Base-by-base conservation (phyloP, 1,140 invertebrate species). In the Megalonaias nervosa region DNA sequence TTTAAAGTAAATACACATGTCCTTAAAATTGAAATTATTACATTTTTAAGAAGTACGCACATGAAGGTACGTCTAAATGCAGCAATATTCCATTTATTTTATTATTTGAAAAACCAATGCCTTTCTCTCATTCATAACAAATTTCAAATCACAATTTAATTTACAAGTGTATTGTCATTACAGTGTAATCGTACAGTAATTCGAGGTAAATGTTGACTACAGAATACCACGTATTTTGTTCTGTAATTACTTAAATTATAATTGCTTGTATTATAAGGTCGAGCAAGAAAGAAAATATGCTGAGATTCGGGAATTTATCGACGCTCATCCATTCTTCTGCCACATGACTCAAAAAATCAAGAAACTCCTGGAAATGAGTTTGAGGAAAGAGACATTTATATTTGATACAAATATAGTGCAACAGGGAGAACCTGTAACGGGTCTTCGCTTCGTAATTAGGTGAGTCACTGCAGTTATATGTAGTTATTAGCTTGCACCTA, bases 341-440 rank as follows among this genome's bases (percentile, higher is more conserved):
- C 78, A 87, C 64, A 86, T 87, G 89, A 80, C 82, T 4, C 62
- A 76, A 9, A 86, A 85, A 64, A 84, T 89, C 21, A 87, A 89
- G 67, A 86, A 87, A 31, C 79, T 91, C 0, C 67, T 90, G 13
- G 86, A 90, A 78, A 84, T 90, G 84, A 89, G 89, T 75, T 76
- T 90, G 3, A 80, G 82, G 31, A 87, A 89, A 71, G 87, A 89
- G 65, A 55, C 74, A 11, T 84, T 83, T 64, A 75, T 82, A 11
- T 90, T 84, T 70, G 88, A 88, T 57, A 84, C 83, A 11, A 81
- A 83, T 17, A 85, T 90, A 12, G 82, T 88, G 17, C 67, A 73
- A 23, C 89, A 90, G 68, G 89, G 88, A 13, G 77, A 86, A 13
- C 83, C 84, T 15, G 80, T 85, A 0, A 62, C 67, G 0, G 89